Conservation (phyloP, 2,797 vertebrate species). For the Gymnoscopelus braueri region DNA sequence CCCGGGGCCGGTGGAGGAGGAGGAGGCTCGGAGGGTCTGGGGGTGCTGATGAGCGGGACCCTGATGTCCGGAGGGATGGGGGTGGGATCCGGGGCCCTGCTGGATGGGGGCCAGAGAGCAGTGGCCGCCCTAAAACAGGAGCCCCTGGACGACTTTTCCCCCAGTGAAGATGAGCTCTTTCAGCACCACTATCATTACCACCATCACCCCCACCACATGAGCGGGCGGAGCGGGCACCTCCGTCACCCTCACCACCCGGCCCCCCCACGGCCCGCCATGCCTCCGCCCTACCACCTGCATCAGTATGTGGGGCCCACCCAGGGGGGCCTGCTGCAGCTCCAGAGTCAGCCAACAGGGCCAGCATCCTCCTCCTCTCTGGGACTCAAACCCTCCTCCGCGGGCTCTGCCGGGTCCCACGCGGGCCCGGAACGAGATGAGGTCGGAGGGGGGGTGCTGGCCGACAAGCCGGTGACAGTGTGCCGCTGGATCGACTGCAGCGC, state of each 20-base stretch:
- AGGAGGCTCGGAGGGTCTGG: conserved; percentile 80
- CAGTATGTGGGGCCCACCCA: conserved; percentile 81
- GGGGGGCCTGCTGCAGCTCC: conserved; percentile 81
- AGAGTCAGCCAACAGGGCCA: conserved; percentile 64
- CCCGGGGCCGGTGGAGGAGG: conserved; percentile 66
- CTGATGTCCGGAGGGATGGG: conserved; percentile 75
- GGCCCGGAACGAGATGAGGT: conserved; percentile 78
- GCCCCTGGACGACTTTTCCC: conserved; percentile 89
- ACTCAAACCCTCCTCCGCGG: conserved; percentile 75
- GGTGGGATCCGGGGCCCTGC: conserved; percentile 70
- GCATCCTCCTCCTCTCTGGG: conserved; percentile 44
- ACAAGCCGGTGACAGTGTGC: conserved; percentile 86
- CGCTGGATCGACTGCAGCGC: conserved; percentile 98
- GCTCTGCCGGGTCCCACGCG: conserved; percentile 52
- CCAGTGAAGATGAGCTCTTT: conserved; percentile 83
- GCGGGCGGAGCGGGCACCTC: conserved; percentile 75
- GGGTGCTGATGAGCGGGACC: conserved; percentile 81
- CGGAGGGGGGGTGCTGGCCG: conserved; percentile 59
- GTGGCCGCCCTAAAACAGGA: conserved; percentile 91
- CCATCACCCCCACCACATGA: conserved; percentile 80
- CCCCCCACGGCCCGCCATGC: conserved; percentile 86
- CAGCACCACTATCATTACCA: conserved; percentile 82
- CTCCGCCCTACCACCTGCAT: conserved; percentile 93
- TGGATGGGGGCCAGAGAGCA: conserved; percentile 81
- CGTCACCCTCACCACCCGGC: conserved; percentile 83